phyloP scores from a whole-genome alignment of 2,113 vertebrate species.

The Mobula birostris region DNA sequence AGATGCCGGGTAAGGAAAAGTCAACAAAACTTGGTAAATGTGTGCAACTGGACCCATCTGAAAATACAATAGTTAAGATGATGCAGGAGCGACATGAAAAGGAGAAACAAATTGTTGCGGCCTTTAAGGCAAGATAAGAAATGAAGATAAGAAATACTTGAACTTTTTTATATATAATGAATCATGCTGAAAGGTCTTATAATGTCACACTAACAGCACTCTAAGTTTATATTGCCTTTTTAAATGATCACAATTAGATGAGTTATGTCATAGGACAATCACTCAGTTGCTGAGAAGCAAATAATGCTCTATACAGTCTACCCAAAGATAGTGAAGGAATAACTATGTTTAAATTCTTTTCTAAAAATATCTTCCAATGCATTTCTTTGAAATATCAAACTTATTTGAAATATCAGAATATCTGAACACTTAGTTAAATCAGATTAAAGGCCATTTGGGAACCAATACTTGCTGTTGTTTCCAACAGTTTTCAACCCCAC shows the following conservation, averaged over 20 bases:
- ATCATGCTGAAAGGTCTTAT: background rate
- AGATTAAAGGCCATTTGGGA: background rate
- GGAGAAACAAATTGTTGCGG: conserved; percentile 71
- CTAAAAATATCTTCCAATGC: conserved; percentile 1
- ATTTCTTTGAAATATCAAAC: background rate
- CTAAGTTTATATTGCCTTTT: background rate
- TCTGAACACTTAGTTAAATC: background rate
- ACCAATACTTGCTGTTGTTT: too few relatives aligned
- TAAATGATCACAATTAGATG: background rate
- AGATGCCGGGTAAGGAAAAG: conserved; percentile 42
- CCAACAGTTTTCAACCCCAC: too few relatives aligned
- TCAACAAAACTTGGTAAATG: conserved; percentile 36
- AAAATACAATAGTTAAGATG: conserved; percentile 58
- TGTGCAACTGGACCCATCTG: conserved; percentile 46
- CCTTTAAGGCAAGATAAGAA: conserved; percentile 58
- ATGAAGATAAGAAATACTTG: background rate
- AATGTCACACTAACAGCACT: background rate
- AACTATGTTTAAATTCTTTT: background rate
- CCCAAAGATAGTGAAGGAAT: background rate
- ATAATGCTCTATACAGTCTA: background rate
- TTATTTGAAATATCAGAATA: background rate
- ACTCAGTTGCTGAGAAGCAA: background rate
- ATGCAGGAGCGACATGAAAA: conserved; percentile 67
- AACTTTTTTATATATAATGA: too few relatives aligned
- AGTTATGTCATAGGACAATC: background rate